Conservation (phyloP, 2,888 invertebrate genomes). For the Hoplodrina blanda region DNA sequence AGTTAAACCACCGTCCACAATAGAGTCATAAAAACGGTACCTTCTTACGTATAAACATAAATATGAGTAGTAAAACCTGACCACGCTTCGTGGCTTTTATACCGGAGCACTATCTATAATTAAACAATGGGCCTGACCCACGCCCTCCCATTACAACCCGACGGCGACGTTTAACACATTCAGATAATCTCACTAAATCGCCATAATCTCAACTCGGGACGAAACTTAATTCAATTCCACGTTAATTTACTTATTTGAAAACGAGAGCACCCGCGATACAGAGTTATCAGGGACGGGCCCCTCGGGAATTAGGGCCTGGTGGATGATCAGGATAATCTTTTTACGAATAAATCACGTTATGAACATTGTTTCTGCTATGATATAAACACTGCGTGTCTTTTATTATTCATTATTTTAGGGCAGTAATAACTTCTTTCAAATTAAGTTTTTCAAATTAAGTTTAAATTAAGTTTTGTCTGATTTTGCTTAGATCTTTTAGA, state of each 20-base stretch:
- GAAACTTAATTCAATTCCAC: slow-evolving; percentile 87
- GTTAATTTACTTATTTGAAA: slow-evolving; percentile 89
- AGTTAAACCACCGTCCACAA: slow-evolving; percentile 63
- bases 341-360: slow-evolving; percentile 80
- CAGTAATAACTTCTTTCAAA: slow-evolving; percentile 13
- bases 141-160: slow-evolving; percentile 83
- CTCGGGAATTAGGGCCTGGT: slow-evolving; percentile 73
- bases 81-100: slow-evolving; percentile 72
- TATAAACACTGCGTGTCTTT: slow-evolving; percentile 48
- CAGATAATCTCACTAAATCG: slow-evolving; percentile 88
- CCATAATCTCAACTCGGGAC: slow-evolving; percentile 85
- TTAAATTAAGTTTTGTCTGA: too few relatives aligned
- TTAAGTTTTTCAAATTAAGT: background rate
- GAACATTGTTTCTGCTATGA: slow-evolving; percentile 56
- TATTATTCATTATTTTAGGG: slow-evolving; percentile 32
- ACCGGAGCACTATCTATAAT: slow-evolving; percentile 84
- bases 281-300: slow-evolving; percentile 77
- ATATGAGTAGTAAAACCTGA: slow-evolving; percentile 72
- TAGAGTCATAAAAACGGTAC: slow-evolving; percentile 67
- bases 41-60: slow-evolving; percentile 70
- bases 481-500: background rate
- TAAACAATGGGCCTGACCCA: slow-evolving; percentile 84
- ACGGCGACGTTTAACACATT: slow-evolving; percentile 87
- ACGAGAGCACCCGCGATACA: slow-evolving; percentile 79
- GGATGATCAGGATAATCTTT: slow-evolving; percentile 84